Evolutionary conservation across 2,888 invertebrate species (phyloP).

Genomic region (Tortrix viridana): DNA sequence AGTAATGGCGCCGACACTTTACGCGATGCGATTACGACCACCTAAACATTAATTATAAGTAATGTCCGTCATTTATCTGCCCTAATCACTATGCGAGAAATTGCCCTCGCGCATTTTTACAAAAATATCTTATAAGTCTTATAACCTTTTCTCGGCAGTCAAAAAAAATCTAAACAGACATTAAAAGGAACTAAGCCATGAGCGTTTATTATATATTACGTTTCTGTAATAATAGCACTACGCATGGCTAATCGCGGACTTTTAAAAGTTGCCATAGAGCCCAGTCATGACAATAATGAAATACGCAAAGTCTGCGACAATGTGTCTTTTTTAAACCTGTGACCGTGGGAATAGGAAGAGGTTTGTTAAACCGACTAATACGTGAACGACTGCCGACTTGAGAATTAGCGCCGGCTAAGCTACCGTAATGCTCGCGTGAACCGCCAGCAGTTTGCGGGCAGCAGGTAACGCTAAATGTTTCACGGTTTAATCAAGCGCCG

Average conservation of each 20-base stretch:
- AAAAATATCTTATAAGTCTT: conserved; percentile 30
- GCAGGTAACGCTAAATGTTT: conserved; percentile 77
- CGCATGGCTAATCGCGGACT: too few species aligned
- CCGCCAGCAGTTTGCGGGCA: conserved; percentile 43
- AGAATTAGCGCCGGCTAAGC: conserved; percentile 16
- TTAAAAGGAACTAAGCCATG: too few species aligned
- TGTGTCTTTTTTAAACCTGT: too few species aligned
- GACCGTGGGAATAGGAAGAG: too few species aligned
- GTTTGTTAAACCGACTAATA: too few species aligned
- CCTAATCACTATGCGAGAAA: conserved; percentile 78
- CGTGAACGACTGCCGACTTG: background rate
- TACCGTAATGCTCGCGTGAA: conserved; percentile 22
- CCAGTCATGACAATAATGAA: too few species aligned
- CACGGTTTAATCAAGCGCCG: conserved; percentile 81
- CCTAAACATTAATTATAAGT: conserved; percentile 84
- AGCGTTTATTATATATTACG: too few species aligned
- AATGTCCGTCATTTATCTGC: conserved; percentile 83
- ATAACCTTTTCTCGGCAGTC: background rate
- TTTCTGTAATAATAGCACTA: too few species aligned
- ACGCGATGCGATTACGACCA: conserved; percentile 83
- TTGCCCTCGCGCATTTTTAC: conserved; percentile 49
- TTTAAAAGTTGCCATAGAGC: too few species aligned
- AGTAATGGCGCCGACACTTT: conserved; percentile 83
- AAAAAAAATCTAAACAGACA: background rate
- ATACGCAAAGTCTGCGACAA: too few species aligned